Conservation (phyloP, 2,888 invertebrate species). For the Teleiodes luculella region DNA sequence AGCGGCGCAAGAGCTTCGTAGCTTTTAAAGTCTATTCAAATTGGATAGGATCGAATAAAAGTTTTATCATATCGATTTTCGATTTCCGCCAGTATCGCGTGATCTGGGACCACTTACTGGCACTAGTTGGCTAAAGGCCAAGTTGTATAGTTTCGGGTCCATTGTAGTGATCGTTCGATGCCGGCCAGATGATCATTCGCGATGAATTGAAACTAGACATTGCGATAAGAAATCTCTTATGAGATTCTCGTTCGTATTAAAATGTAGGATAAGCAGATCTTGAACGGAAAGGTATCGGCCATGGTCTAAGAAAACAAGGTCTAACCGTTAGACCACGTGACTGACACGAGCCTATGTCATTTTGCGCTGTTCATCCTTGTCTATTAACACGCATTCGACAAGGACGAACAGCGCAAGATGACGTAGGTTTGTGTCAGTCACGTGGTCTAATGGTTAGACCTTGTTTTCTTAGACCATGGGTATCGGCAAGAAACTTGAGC, state of each 20-base stretch:
- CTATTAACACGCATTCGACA: no score
- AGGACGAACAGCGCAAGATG: no score
- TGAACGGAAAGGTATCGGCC: no score
- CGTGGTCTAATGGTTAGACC: no score
- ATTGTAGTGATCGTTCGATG: constrained; percentile 40
- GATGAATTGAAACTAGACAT: background rate
- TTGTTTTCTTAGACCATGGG: no score
- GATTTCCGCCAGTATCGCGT: constrained; percentile 37
- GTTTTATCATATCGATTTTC: constrained; percentile 61
- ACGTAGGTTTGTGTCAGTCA: no score
- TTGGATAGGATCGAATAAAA: constrained; percentile 65
- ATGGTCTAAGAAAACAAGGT: no score
- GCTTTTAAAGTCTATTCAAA: constrained; percentile 51
- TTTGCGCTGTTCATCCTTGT: no score
- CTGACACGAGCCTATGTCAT: no score
- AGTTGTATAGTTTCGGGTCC: constrained; percentile 40
- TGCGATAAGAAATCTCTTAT: background rate
- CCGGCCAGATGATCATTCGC: constrained; percentile 4
- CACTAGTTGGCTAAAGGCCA: constrained; percentile 49
- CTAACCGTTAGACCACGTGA: no score
- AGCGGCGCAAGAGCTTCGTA: constrained; percentile 15
- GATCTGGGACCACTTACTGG: constrained; percentile 43
- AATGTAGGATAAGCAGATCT: no score
- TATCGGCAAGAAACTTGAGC: no score
- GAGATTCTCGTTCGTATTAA: background rate